These are phyloP conservation scores for Ceratoteleas bidentatus DNA, from an alignment of 1,140 invertebrate genomes.

Conservation along the genomic window DNA sequence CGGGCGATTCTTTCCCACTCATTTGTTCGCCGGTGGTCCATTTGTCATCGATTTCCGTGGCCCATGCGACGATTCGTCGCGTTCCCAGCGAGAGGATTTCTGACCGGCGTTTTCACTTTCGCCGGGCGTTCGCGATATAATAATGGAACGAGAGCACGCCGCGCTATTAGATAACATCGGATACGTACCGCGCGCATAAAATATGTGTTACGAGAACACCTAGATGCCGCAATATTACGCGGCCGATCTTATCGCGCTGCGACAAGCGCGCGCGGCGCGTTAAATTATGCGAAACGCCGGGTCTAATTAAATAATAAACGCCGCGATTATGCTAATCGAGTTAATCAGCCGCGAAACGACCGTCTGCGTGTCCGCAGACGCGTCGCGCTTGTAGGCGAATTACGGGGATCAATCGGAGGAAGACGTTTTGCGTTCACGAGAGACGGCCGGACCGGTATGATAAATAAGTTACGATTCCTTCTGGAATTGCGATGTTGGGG, in stretches of 20 bases:
- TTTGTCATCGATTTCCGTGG: slow-evolving; percentile 44
- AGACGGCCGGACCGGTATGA: too few relatives aligned
- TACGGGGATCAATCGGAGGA: not conserved
- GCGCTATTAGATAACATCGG: slow-evolving; percentile 54
- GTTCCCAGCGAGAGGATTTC: slow-evolving; percentile 43
- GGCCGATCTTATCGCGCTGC: slow-evolving; percentile 47
- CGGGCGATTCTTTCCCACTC: slow-evolving; percentile 41
- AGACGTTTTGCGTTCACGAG: not conserved
- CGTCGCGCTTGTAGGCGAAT: not conserved
- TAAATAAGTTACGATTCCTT: too few relatives aligned
- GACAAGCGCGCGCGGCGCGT: slow-evolving; percentile 31
- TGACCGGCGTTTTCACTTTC: slow-evolving; percentile 57
- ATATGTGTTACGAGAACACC: slow-evolving; percentile 57
- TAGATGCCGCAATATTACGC: slow-evolving; percentile 41
- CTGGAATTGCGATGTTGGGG: too few relatives aligned
- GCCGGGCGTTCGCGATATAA: slow-evolving; percentile 32
- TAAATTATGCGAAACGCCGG: slow-evolving; percentile 42
- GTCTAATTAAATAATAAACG: slow-evolving; percentile 59
- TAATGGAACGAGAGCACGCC: slow-evolving; percentile 45
- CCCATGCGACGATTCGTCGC: not conserved
- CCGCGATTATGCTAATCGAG: slow-evolving; percentile 49
- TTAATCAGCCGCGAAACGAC: slow-evolving; percentile 22
- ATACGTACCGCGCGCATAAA: slow-evolving; percentile 39
- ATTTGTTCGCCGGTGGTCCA: slow-evolving; percentile 34
- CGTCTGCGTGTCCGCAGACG: not conserved